Percentiles rank a stretch among this genome's conserved stretches.
These are phyloP conservation scores for Esox niger DNA, from an alignment of 2,113 vertebrate species.

Conservation along the genomic window DNA sequence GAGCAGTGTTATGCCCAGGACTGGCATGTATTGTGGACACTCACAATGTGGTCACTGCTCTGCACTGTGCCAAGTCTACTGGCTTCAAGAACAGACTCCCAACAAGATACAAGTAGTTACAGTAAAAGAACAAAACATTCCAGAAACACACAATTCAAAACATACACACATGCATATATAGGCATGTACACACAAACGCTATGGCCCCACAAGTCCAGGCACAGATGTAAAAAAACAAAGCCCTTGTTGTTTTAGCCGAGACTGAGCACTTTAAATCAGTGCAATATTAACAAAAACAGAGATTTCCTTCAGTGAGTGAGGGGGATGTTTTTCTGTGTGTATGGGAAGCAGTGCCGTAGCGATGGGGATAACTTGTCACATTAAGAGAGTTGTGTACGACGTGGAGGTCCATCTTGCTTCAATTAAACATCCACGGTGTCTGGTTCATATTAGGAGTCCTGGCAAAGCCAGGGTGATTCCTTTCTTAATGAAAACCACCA, in stretches of 20 bases:
- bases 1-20: background rate
- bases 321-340: constrained; percentile 64
- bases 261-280: constrained; percentile 61
- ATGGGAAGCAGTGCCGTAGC: constrained; percentile 70
- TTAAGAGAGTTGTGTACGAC: constrained; percentile 73
- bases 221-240: constrained; percentile 54
- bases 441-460: constrained; percentile 76
- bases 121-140: background rate
- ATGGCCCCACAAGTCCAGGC: constrained; percentile 10
- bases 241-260: constrained; percentile 62
- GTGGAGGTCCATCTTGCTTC: constrained; percentile 80
- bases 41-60: background rate
- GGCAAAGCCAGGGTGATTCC: constrained; percentile 79
- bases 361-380: constrained; percentile 77
- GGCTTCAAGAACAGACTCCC: constrained; percentile 35
- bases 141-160: background rate
- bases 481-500: constrained; percentile 79
- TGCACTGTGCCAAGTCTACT: constrained; percentile 2
- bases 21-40: background rate
- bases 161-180: background rate
- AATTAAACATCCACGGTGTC: constrained; percentile 74
- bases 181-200: background rate
- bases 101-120: constrained; percentile 45
- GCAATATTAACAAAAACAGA: constrained; percentile 58
- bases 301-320: constrained; percentile 31